phyloP scores from a whole-genome alignment of 2,888 invertebrate species.

The Melanotus villosus region DNA sequence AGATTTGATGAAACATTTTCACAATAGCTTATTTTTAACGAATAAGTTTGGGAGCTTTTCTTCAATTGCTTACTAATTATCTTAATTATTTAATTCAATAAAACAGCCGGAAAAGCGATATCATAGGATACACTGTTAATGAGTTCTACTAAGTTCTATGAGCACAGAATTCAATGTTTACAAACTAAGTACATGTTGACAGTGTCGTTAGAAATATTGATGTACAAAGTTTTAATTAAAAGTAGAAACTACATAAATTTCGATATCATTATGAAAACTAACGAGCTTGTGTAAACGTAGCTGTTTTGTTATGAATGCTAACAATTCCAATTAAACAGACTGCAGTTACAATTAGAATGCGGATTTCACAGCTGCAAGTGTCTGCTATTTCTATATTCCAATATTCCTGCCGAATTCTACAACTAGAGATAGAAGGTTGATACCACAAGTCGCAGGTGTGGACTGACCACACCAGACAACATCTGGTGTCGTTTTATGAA shows the following conservation, averaged over 20 bases:
- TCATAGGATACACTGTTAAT: too few relatives aligned
- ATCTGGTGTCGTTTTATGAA: slow-evolving; percentile 25
- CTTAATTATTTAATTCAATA: too few relatives aligned
- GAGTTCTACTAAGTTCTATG: too few relatives aligned
- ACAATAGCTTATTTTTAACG: too few relatives aligned
- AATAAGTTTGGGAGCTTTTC: too few relatives aligned
- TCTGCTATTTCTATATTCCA: slow-evolving; percentile 24
- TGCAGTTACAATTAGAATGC: slow-evolving; percentile 27
- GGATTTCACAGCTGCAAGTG: slow-evolving; percentile 32
- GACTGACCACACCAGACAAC: slow-evolving; percentile 31
- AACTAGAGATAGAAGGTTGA: slow-evolving; percentile 18
- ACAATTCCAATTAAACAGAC: slow-evolving; percentile 14
- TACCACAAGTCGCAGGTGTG: slow-evolving; percentile 35
- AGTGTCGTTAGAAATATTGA: neutral
- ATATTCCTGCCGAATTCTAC: slow-evolving; percentile 12
- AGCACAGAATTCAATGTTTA: too few relatives aligned
- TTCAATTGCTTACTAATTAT: too few relatives aligned
- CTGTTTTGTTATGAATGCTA: slow-evolving; percentile 20
- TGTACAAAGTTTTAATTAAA: slow-evolving; percentile 21
- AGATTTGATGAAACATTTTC: too few relatives aligned
- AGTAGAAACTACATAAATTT: slow-evolving; percentile 9
- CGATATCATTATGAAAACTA: slow-evolving; percentile 26
- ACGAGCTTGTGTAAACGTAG: slow-evolving; percentile 11
- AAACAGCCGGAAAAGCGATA: too few relatives aligned
- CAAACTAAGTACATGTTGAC: neutral